phyloP scores from a whole-genome alignment of 2,797 vertebrate genomes.

The Luscinia luscinia region DNA sequence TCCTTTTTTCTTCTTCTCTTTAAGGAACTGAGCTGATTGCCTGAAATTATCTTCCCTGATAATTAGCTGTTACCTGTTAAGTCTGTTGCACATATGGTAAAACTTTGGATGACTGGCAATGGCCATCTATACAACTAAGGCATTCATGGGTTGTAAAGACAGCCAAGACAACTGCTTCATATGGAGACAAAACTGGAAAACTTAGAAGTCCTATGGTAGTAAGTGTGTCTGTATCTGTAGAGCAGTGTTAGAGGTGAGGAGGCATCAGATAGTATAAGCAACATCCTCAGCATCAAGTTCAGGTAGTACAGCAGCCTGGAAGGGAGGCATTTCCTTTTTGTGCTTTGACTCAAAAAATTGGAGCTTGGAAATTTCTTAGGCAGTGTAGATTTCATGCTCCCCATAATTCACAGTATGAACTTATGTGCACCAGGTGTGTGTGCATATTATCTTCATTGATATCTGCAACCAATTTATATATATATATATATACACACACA shows the following conservation, averaged over 20 bases:
- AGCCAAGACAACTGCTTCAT: not conserved
- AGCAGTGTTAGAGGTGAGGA: not conserved
- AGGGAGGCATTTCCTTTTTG: not conserved
- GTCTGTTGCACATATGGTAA: not conserved
- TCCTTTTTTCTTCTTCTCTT: not conserved
- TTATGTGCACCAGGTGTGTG: accelerated
- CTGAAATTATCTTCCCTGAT: conserved; percentile 1
- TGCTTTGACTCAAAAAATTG: not conserved
- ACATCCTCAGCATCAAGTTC: not conserved
- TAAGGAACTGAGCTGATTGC: conserved; percentile 13
- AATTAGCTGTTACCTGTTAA: conserved; percentile 21
- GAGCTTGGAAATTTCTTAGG: not conserved
- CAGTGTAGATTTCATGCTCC: not conserved
- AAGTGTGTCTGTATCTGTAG: not conserved
- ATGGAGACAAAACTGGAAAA: not conserved
- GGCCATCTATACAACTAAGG: not conserved
- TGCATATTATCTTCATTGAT: not conserved
- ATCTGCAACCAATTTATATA: not conserved
- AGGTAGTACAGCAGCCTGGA: not conserved
- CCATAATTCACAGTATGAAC: not conserved
- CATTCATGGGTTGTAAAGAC: not conserved
- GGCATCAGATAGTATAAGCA: not conserved
- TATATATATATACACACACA: not conserved
- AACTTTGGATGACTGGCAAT: not conserved
- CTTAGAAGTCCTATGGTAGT: not conserved